These are phyloP conservation scores for Triplophysa yarkandensis DNA, from an alignment of 2,797 vertebrate genomes.

Conservation along the genomic window DNA sequence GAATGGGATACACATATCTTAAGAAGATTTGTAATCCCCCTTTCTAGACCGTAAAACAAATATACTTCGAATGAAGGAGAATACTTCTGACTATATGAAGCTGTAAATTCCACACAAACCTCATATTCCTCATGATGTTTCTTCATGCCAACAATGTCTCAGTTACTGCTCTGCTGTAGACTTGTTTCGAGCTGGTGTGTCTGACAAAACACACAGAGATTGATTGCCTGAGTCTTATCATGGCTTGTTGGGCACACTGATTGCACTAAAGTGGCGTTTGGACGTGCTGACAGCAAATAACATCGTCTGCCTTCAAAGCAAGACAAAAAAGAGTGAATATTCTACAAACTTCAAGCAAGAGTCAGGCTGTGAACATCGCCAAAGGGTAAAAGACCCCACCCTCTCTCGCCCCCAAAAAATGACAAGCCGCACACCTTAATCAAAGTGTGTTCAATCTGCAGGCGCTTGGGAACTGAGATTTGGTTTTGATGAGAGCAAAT, in stretches of 20 bases:
- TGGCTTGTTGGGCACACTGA: constrained; percentile 47
- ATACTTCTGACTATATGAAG: too few species aligned
- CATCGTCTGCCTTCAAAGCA: constrained; percentile 30
- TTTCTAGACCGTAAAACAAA: too few species aligned
- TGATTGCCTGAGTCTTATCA: constrained; percentile 42
- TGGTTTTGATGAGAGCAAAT: constrained; percentile 30
- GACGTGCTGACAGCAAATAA: constrained; percentile 42
- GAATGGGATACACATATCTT: too few species aligned
- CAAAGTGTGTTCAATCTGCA: constrained; percentile 35
- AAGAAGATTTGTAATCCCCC: too few species aligned
- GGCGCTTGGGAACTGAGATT: constrained; percentile 24
- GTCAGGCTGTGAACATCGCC: constrained; percentile 41
- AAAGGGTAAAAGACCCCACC: constrained; percentile 22
- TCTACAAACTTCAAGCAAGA: constrained; percentile 24
- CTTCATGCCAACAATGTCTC: too few species aligned
- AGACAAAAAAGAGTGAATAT: constrained; percentile 14
- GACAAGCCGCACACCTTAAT: constrained; percentile 45
- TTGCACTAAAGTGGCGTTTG: constrained; percentile 25
- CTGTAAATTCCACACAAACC: too few species aligned
- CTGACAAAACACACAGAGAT: constrained; percentile 33
- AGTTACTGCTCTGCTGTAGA: constrained; percentile 19
- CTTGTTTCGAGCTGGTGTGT: constrained; percentile 15
- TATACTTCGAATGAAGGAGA: too few species aligned
- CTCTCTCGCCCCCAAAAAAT: constrained; percentile 26
- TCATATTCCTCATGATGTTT: too few species aligned